phyloP scores from a whole-genome alignment of 37 sponge, comb jelly and placozoan genomes.

The Crambe crambe region DNA sequence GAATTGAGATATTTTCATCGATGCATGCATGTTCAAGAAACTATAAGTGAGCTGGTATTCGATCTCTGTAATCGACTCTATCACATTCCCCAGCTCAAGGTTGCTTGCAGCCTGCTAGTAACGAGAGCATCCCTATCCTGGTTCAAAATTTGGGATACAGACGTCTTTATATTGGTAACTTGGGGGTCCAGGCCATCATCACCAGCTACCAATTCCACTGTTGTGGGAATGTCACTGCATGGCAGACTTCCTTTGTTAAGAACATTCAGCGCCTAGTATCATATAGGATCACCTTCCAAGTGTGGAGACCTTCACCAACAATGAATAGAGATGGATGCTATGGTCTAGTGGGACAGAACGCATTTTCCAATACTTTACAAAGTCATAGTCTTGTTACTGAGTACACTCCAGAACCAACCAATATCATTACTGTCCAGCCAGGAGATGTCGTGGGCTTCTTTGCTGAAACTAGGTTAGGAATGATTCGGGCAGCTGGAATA shows the following conservation, averaged over 20 bases:
- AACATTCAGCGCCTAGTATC: background rate
- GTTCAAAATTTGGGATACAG: no score
- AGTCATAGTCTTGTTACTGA: background rate
- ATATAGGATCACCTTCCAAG: constrained; percentile 35
- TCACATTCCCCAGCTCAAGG: no score
- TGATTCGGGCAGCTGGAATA: background rate
- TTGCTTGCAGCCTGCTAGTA: no score
- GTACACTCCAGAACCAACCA: background rate
- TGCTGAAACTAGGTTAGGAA: background rate
- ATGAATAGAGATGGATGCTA: background rate
- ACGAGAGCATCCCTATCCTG: no score
- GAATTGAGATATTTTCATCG: no score
- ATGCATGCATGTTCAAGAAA: no score
- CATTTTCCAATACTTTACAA: background rate
- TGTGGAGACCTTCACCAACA: constrained; percentile 47
- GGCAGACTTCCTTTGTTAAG: constrained; percentile 27
- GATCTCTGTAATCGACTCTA: no score
- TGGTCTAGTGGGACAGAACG: constrained; percentile 23
- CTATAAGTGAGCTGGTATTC: no score
- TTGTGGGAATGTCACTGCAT: constrained; percentile 40
- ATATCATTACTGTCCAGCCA: constrained; percentile 28
- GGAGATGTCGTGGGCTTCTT: constrained; percentile 50
- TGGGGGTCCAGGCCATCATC: constrained; percentile 44
- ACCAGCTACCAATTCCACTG: constrained; percentile 33
- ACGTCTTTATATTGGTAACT: no score